These are phyloP conservation scores for Drosophila borealis DNA, from an alignment of 2,888 invertebrate species.

Conservation along the genomic window DNA sequence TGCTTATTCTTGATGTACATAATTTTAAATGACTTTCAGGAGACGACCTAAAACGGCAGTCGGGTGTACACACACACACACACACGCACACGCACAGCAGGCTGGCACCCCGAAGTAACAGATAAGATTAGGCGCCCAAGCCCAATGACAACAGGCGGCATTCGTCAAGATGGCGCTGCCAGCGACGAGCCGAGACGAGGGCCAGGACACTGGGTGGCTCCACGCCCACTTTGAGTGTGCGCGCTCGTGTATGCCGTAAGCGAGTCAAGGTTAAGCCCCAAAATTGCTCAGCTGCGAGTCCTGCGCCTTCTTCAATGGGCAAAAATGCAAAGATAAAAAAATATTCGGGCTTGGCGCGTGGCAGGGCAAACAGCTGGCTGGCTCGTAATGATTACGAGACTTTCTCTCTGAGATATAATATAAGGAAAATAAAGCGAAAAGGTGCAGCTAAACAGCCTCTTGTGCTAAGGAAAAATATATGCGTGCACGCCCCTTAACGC, in stretches of 20 bases:
- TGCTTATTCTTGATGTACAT: conserved; percentile 65
- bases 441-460: conserved; percentile 43
- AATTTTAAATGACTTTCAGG: conserved; percentile 80
- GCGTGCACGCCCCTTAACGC: conserved; percentile 16
- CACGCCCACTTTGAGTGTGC: conserved; percentile 69
- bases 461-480: conserved; percentile 26
- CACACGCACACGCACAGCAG: conserved; percentile 31
- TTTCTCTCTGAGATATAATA: conserved; percentile 47
- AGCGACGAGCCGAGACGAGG: conserved; percentile 10
- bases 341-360: conserved; percentile 39
- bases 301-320: conserved; percentile 28
- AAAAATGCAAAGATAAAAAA: conserved; percentile 48
- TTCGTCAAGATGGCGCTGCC: conserved; percentile 70
- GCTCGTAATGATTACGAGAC: conserved; percentile 74
- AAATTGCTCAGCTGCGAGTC: conserved; percentile 65
- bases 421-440: conserved; percentile 23
- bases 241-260: conserved; percentile 65
- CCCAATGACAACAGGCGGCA: conserved; percentile 77
- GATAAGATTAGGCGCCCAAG: conserved; percentile 74
- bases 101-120: conserved; percentile 55
- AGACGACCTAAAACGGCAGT: conserved; percentile 64
- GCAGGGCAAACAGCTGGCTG: conserved; percentile 70
- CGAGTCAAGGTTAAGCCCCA: conserved; percentile 75
- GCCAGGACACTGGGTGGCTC: neutral
- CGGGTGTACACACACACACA: conserved; percentile 22